A percentile compares a stretch with the other conserved stretches of the same genome.
Conservation (phyloP, 1,140 invertebrate species). For the Drosophila asahinai region DNA sequence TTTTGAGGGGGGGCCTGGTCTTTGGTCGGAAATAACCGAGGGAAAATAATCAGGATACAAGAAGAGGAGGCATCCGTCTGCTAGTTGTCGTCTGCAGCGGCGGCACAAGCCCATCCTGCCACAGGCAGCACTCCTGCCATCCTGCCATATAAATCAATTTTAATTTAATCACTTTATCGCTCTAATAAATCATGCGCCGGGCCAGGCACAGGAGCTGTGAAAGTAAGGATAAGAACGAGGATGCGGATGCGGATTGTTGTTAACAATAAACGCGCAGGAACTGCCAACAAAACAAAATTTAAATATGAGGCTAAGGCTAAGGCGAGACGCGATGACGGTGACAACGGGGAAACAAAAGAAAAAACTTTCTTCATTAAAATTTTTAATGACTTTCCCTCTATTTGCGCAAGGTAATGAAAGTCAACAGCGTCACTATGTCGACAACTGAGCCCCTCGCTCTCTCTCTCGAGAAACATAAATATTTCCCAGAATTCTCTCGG, state of each 20-base stretch:
- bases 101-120: constrained; percentile 5
- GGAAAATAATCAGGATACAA: constrained; percentile 41
- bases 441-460: constrained; percentile 12
- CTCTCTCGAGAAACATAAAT: constrained; percentile 38
- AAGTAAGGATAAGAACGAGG: constrained; percentile 5
- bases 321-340: constrained; percentile 39
- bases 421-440: constrained; percentile 76
- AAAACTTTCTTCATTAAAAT: constrained; percentile 82
- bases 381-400: constrained; percentile 81
- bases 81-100: constrained; percentile 39
- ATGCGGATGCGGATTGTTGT: constrained; percentile 61
- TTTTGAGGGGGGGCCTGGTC: constrained; percentile 5
- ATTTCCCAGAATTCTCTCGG: constrained; percentile 21
- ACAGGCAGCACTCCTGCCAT: not conserved
- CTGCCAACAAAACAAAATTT: constrained; percentile 75
- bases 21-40: constrained; percentile 29
- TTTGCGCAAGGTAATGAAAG: constrained; percentile 81
- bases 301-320: constrained; percentile 72
- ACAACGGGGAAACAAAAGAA: constrained; percentile 71
- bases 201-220: constrained; percentile 18
- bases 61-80: constrained; percentile 34
- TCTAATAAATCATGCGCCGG: constrained; percentile 74
- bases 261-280: constrained; percentile 68
- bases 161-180: constrained; percentile 83
- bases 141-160: constrained; percentile 76